Conservation (phyloP, 2,888 invertebrate genomes). For the Lissocephala sabroskyi region DNA sequence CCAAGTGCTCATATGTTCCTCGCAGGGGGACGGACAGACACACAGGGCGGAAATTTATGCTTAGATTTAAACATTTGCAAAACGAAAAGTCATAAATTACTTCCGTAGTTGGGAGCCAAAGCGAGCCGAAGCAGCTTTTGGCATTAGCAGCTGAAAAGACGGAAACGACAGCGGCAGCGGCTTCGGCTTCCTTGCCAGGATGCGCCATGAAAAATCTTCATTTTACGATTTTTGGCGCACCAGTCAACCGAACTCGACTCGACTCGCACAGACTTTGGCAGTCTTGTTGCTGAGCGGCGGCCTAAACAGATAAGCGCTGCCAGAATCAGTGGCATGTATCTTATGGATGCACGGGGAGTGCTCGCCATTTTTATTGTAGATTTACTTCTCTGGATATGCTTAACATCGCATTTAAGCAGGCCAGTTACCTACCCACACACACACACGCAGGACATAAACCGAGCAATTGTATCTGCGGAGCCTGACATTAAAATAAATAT, state of each 20-base stretch:
- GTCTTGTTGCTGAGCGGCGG: slow-evolving; percentile 27
- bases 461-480: slow-evolving; percentile 54
- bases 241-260: too few relatives aligned
- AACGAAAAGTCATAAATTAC: slow-evolving; percentile 66
- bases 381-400: slow-evolving; percentile 42
- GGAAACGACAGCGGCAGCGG: not conserved
- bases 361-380: slow-evolving; percentile 56
- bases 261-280: too few relatives aligned
- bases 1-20: slow-evolving; percentile 56
- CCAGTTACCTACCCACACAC: slow-evolving; percentile 9
- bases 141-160: slow-evolving; percentile 31
- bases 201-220: slow-evolving; percentile 59
- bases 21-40: slow-evolving; percentile 17
- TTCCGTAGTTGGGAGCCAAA: slow-evolving; percentile 44
- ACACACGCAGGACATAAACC: slow-evolving; percentile 16
- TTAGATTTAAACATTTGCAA: slow-evolving; percentile 66
- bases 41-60: slow-evolving; percentile 48
- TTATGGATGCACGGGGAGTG: slow-evolving; percentile 9
- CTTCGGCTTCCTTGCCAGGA: slow-evolving; percentile 16
- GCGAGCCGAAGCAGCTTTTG: slow-evolving; percentile 33
- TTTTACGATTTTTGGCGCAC: slow-evolving; percentile 58
- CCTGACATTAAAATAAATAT: slow-evolving; percentile 67
- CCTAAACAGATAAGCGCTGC: slow-evolving; percentile 54
- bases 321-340: slow-evolving; percentile 62
- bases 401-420: slow-evolving; percentile 21